Evolutionary conservation across 2,113 vertebrate genomes (phyloP), one percentile per base, ranked within the genome.

Genomic region (Silurus glanis): DNA sequence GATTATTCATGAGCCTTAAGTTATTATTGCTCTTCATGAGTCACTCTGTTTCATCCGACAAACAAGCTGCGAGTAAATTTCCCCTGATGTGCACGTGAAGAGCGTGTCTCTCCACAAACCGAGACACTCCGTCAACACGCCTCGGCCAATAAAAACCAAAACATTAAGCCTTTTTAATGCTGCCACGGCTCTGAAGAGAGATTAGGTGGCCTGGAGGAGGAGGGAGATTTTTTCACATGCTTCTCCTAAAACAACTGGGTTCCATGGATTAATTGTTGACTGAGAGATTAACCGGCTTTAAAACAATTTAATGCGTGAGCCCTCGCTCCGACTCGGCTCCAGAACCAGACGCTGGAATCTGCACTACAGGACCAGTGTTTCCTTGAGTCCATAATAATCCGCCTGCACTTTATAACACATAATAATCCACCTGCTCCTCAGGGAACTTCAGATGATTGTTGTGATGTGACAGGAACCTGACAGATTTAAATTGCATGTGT

Each of bases 1-100:
- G 92, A 94, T 93, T 93, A 93, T 93, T 91, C 91, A 91, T 80
- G 87, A 90, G 91, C 91, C 89, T 94, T 94, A 93, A 92, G 90
- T 90, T 93, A 90, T 94, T 94, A 94, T 92, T 93, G 90, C 92
- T 90, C 90, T 87, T 90, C 92, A 93, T 92, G 93, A 92, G 92
- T 93, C 91, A 80, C 89, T 92, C 90, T 88, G 83, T 92, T 91
- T 93, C 90, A 88, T 85, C 80, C 47, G 6, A 79, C 72, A 90
- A 69, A 89, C 86, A 93, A 88, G 87, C 87, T 62, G 58, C 83
- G 87, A 92, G 86, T 87, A 86, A 58, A 89, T 89, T 93, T 92
- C 85, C 89, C 91, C 92, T 92, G 87, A 88, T 83, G 76, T 86
- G 90, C 72, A 61, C 90, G 90, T 90, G 86, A 91, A 87, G 59